Conservation (phyloP, 1,140 invertebrate genomes). For the Mycetomoellerius zeteki region DNA sequence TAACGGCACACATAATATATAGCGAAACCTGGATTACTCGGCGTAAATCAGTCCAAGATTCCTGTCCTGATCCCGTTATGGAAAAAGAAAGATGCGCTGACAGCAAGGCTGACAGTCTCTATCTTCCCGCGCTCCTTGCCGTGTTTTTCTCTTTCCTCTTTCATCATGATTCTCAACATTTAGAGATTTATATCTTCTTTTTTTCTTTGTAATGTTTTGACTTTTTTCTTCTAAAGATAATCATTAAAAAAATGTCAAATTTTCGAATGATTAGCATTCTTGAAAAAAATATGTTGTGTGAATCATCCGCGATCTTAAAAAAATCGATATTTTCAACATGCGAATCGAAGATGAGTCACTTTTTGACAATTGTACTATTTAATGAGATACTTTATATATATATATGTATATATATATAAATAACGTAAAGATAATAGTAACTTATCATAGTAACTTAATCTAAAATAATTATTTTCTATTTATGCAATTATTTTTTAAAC, state of each 20-base stretch:
- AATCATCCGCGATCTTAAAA: background rate
- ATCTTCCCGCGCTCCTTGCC: constrained; percentile 61
- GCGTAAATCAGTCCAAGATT: constrained; percentile 69
- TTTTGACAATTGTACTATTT: background rate
- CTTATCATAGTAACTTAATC: background rate
- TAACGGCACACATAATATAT: constrained; percentile 8
- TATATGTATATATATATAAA: too few relatives aligned
- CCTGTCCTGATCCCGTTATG: constrained; percentile 65
- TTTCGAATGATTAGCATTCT: background rate
- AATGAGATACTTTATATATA: background rate
- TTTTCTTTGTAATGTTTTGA: background rate
- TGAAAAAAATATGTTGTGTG: background rate
- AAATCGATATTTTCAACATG: background rate
- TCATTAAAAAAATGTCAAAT: background rate
- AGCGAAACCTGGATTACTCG: constrained; percentile 32
- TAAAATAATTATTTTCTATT: constrained; percentile 9
- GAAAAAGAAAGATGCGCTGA: constrained; percentile 71
- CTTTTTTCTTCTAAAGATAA: background rate
- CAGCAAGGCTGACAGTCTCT: too few relatives aligned
- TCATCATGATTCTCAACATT: constrained; percentile 12
- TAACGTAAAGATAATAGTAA: background rate
- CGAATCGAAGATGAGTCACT: background rate
- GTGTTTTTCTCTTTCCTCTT: constrained; percentile 67
- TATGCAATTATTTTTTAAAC: background rate
- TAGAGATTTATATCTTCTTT: constrained; percentile 55